Evolutionary conservation across 2,113 vertebrate genomes (phyloP).

Genomic region (Pao palembangensis): DNA sequence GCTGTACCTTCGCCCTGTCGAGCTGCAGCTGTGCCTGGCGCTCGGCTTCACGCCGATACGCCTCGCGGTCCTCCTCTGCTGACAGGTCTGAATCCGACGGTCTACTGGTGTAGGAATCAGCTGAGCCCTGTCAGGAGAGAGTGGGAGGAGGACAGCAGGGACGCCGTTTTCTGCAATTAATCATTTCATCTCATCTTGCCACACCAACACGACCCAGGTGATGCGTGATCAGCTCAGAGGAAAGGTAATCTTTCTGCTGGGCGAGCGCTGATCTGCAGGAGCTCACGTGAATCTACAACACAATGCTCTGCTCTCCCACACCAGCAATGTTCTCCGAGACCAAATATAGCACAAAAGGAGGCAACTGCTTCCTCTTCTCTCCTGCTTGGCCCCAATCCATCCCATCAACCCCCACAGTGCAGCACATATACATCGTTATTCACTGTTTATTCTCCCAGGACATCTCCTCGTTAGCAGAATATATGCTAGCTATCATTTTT

Average conservation of each 20-base stretch:
- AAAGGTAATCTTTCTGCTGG: not conserved
- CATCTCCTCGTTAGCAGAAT: conserved; percentile 65
- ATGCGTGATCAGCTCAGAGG: not conserved
- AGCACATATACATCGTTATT: conserved; percentile 57
- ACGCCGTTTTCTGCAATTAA: not conserved
- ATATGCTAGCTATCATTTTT: conserved; percentile 59
- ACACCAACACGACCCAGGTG: not conserved
- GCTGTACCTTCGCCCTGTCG: conserved; percentile 88
- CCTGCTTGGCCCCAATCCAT: conserved; percentile 67
- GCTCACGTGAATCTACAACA: conserved; percentile 34
- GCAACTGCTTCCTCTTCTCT: conserved; percentile 66
- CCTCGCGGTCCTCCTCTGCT: conserved; percentile 94
- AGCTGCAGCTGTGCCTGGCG: conserved; percentile 95
- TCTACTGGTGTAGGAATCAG: conserved; percentile 96
- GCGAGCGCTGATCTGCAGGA: conserved; percentile 5
- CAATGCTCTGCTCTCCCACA: conserved; percentile 63
- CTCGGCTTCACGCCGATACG: conserved; percentile 92
- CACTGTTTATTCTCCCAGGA: conserved; percentile 61
- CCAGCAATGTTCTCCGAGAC: conserved; percentile 64
- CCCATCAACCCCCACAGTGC: conserved; percentile 69
- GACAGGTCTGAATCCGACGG: conserved; percentile 98
- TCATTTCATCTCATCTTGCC: not conserved
- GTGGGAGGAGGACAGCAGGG: conserved; percentile 8
- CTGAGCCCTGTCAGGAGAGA: conserved; percentile 81
- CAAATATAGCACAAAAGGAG: conserved; percentile 73